Evolutionary conservation across 2,797 vertebrate genomes (phyloP).

Genomic region (Numenius phaeopus): DNA sequence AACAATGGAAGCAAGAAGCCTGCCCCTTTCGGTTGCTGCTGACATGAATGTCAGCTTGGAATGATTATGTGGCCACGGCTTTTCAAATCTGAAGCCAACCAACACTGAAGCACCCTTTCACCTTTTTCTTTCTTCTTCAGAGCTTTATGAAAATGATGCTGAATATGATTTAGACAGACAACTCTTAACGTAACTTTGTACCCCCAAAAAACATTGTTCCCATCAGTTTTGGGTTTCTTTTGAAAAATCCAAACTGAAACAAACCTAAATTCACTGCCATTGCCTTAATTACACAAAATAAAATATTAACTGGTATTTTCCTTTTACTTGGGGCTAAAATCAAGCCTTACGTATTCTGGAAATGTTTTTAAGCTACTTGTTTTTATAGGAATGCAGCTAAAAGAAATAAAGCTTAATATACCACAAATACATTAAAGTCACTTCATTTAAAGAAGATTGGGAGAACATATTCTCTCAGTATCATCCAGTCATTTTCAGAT

Average conservation of each 20-base stretch:
- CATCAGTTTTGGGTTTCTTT: not conserved
- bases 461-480: not conserved
- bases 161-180: not conserved
- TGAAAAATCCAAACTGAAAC: not conserved
- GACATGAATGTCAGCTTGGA: not conserved
- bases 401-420: not conserved
- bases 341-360: not conserved
- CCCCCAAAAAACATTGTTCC: not conserved
- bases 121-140: not conserved
- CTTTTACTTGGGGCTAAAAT: not conserved
- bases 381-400: not conserved
- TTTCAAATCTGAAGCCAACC: not conserved
- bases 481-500: not conserved
- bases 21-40: not conserved
- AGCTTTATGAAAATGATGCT: not conserved
- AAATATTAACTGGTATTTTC: not conserved
- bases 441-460: not conserved
- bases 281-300: not conserved
- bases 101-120: not conserved
- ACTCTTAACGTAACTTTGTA: not conserved
- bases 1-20: not conserved
- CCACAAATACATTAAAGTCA: not conserved
- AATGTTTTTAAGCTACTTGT: not conserved
- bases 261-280: not conserved
- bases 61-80: not conserved